Evolutionary conservation across 2,113 vertebrate species (phyloP).

Genomic region (Mesitornis unicolor): DNA sequence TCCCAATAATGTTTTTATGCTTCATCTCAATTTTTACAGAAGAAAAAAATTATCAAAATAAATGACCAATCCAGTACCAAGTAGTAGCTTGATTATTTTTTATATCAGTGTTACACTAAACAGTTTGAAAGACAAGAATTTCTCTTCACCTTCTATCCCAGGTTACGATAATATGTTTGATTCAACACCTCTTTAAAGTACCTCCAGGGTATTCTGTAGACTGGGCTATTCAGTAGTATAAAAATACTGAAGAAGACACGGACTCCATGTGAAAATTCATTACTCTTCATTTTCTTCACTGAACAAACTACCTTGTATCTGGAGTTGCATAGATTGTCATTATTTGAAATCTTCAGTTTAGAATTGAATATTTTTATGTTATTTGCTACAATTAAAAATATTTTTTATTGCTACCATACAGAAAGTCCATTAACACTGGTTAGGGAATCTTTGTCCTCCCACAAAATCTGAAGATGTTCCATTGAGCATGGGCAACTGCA

Average conservation of each 20-base stretch:
- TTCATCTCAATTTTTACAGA: neutral
- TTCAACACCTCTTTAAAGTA: constrained; percentile 6
- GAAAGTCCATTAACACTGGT: neutral
- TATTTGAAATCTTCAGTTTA: neutral
- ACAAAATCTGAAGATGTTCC: neutral
- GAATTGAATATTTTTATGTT: neutral
- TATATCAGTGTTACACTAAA: neutral
- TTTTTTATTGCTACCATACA: accelerated
- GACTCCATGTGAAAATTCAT: neutral
- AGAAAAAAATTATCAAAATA: neutral
- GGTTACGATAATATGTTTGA: neutral
- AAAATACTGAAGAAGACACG: neutral
- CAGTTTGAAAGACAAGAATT: neutral
- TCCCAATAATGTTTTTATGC: neutral
- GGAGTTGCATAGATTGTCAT: neutral
- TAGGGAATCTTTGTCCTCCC: neutral
- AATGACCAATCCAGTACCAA: neutral
- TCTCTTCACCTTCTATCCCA: neutral
- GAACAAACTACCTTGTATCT: neutral
- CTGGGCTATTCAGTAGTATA: neutral
- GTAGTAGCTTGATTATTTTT: neutral
- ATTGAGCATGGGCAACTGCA: neutral
- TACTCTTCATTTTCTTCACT: neutral
- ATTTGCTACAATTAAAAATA: neutral
- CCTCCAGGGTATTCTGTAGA: neutral